Base-by-base conservation (phyloP, 2,888 invertebrate species). In the Pilophorus perplexus region DNA sequence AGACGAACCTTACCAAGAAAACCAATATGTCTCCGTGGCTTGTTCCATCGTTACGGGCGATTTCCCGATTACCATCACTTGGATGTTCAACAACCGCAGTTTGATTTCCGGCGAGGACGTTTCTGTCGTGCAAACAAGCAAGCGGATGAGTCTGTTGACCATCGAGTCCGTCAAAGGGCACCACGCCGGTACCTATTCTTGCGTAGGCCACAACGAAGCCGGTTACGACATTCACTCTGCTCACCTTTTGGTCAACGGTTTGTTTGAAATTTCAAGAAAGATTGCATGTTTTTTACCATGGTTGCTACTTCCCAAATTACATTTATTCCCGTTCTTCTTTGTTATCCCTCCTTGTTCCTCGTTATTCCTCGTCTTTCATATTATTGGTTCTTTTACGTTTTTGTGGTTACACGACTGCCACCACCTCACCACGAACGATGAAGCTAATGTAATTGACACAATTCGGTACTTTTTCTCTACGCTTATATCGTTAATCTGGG, bases 181-280 rank as follows among this genome's bases (percentile, higher is more conserved):
- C 71, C 89, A 90, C 76, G 84, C 84, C 69, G 90, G 90, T 72
- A 80, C 84, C 67, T 90, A 88, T 74, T 86, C 87, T 71, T 90
- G 90, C 76, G 80, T 82, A 64, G 88, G 85, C 12, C 79, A 79
- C 55, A 89, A 89, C 77, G 79, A 79, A 72, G 88, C 87, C 38
- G 89, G 88, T 68, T 79, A 81, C 71, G 81, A 84, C 46, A 83
- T 83, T 74, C 84, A 84, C 75, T 84, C 86, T 3, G 80, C 87
- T 52, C 80, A 81, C 74, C 80, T 90, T 73, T 79, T 81, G 72
- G 87, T 89, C 50, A 88, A 89, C 76, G 88, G 89, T 89, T 70
- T 52, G 70, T 66, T 33, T 23, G 10, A 38, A n/a, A n/a, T n/a
- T n/a, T n/a, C n/a, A n/a, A n/a, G n/a, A n/a, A n/a, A n/a, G n/a